phyloP scores from a whole-genome alignment of 2,888 invertebrate species.

The Mythimna lalbum region DNA sequence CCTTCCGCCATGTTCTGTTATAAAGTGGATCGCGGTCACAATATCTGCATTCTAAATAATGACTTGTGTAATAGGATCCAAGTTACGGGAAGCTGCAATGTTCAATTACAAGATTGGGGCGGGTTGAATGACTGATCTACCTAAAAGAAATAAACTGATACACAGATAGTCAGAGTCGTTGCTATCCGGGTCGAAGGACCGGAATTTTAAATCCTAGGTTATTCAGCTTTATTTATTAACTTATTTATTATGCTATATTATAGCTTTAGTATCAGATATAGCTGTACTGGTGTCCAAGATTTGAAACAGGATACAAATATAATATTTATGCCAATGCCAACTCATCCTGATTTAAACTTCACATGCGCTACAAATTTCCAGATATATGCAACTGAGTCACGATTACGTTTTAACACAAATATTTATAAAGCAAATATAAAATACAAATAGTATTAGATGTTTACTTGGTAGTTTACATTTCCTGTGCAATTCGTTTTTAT shows the following conservation, averaged over 20 bases:
- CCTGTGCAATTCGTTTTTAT: slow-evolving; percentile 29
- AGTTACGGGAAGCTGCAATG: slow-evolving; percentile 1
- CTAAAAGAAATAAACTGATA: neutral
- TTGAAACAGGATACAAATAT: slow-evolving; percentile 8
- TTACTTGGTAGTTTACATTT: slow-evolving; percentile 20
- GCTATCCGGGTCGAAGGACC: neutral
- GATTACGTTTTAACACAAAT: slow-evolving; percentile 12
- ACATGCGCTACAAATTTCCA: neutral
- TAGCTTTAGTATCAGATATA: neutral
- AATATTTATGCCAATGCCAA: neutral
- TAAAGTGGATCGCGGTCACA: slow-evolving; percentile 17
- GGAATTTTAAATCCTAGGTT: neutral
- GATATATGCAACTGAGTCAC: slow-evolving; percentile 1
- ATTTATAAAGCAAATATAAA: slow-evolving; percentile 18
- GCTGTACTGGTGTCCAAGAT: neutral
- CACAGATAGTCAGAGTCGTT: neutral
- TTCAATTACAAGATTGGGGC: neutral
- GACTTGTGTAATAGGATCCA: neutral
- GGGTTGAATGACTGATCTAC: neutral
- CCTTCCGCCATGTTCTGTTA: slow-evolving; percentile 17
- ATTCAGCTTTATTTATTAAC: too few species aligned
- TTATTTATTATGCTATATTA: too few species aligned
- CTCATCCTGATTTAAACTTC: neutral
- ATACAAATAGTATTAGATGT: slow-evolving; percentile 16
- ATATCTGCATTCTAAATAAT: slow-evolving; percentile 8